A percentile compares a stretch with the other conserved stretches of the same genome.
Evolutionary conservation across 2,113 vertebrate genomes (phyloP).

Genomic region (Reinhardtius hippoglossoides): DNA sequence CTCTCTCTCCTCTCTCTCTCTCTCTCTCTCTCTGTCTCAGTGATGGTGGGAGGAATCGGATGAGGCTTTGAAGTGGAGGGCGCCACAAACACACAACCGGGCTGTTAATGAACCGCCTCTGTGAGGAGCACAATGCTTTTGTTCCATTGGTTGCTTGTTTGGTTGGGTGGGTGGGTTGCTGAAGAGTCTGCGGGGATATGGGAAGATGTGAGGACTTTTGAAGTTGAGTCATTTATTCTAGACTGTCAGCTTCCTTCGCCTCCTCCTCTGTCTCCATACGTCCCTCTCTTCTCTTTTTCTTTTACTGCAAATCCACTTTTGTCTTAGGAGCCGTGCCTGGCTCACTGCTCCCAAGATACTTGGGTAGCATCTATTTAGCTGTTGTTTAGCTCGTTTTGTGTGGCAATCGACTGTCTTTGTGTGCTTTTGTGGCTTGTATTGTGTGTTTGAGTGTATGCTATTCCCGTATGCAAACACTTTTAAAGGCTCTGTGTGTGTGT

Average conservation of each 20-base stretch:
- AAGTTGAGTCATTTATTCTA: constrained; percentile 79
- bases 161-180: constrained; percentile 52
- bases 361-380: constrained; percentile 62
- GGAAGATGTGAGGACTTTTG: constrained; percentile 76
- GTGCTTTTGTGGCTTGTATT: constrained; percentile 32
- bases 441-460: constrained; percentile 38
- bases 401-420: constrained; percentile 28
- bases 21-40: constrained; percentile 18
- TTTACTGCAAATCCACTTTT: constrained; percentile 31
- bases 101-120: constrained; percentile 74
- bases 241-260: constrained; percentile 65
- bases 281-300: constrained; percentile 25
- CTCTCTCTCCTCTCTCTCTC: constrained; percentile 3
- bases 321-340: constrained; percentile 28
- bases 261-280: constrained; percentile 17
- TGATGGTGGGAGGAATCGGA: constrained; percentile 55
- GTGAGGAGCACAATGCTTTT: constrained; percentile 47
- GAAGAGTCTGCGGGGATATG: constrained; percentile 66
- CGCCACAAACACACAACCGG: constrained; percentile 56
- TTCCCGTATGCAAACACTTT: constrained; percentile 49
- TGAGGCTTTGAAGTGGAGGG: constrained; percentile 65
- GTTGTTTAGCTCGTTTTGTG: constrained; percentile 54
- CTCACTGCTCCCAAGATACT: constrained; percentile 56
- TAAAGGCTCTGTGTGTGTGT: constrained; percentile 9
- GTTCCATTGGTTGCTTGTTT: constrained; percentile 56